Conservation (phyloP, 2,113 vertebrate species). For the Platysternon megacephalum region DNA sequence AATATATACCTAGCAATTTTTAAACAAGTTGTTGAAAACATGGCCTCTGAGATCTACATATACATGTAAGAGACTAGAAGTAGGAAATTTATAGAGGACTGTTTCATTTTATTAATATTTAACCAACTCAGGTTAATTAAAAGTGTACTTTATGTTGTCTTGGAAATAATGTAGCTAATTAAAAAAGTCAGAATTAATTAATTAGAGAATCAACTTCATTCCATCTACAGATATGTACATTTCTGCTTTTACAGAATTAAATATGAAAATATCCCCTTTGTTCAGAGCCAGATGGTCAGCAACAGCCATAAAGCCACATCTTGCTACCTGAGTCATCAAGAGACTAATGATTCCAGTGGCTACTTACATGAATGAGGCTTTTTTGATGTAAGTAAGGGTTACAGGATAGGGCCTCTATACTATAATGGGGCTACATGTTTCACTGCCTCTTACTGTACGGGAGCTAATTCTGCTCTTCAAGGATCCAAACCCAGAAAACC, state of each 20-base stretch:
- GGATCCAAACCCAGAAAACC: not conserved
- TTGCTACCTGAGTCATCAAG: not conserved
- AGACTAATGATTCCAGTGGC: not conserved
- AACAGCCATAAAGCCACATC: not conserved
- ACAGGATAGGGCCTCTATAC: not conserved
- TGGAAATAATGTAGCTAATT: not conserved
- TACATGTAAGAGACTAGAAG: not conserved
- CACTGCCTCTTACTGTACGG: not conserved
- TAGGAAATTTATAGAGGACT: not conserved
- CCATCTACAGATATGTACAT: accelerated
- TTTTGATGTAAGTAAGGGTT: not conserved
- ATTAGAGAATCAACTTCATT: accelerated
- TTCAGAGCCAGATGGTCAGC: not conserved
- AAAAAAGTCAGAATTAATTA: not conserved
- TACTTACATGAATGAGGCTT: not conserved
- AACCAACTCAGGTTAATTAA: not conserved
- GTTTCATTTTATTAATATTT: not conserved
- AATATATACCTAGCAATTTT: not conserved
- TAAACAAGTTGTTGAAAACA: not conserved
- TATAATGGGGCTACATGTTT: not conserved
- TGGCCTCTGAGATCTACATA: not conserved
- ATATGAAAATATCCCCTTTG: not conserved
- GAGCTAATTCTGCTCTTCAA: not conserved
- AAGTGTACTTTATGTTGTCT: not conserved
- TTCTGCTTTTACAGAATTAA: not conserved